phyloP scores from a whole-genome alignment of 2,113 vertebrate species.

The Gopherus evgoodei region DNA sequence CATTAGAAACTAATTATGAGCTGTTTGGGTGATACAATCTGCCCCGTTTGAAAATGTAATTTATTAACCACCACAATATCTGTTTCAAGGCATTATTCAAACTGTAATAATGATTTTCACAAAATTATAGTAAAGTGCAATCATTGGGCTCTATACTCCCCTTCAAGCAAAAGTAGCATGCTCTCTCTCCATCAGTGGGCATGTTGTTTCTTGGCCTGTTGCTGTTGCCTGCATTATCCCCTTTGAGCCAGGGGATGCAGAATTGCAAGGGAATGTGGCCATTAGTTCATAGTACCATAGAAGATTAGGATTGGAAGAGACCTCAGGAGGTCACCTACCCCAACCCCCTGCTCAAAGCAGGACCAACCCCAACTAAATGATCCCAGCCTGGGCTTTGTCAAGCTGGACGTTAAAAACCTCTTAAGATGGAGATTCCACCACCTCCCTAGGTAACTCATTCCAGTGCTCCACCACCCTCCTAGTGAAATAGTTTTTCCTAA shows the following conservation, averaged over 20 bases:
- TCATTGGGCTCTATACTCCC: neutral
- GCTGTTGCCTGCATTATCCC: neutral
- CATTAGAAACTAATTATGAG: slow-evolving; percentile 76
- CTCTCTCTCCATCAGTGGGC: neutral
- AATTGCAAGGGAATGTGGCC: accelerated
- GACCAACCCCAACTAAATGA: no score
- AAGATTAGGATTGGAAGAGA: no score
- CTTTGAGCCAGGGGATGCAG: neutral
- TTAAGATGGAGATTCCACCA: no score
- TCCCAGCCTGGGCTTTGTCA: no score
- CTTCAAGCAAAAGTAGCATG: neutral
- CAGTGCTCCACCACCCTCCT: no score
- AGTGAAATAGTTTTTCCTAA: no score
- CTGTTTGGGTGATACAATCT: slow-evolving; percentile 78
- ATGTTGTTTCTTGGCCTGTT: neutral
- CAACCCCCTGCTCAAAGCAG: no score
- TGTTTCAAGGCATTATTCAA: slow-evolving; percentile 77
- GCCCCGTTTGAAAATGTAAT: slow-evolving; percentile 79
- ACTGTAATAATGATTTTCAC: slow-evolving; percentile 67
- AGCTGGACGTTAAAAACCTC: no score
- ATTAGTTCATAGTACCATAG: no score
- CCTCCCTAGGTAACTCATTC: no score
- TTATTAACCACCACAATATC: slow-evolving; percentile 73
- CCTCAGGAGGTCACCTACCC: no score
- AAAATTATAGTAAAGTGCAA: slow-evolving; percentile 49